phyloP scores from a whole-genome alignment of 2,113 vertebrate species.

The Cyprinus carpio region DNA sequence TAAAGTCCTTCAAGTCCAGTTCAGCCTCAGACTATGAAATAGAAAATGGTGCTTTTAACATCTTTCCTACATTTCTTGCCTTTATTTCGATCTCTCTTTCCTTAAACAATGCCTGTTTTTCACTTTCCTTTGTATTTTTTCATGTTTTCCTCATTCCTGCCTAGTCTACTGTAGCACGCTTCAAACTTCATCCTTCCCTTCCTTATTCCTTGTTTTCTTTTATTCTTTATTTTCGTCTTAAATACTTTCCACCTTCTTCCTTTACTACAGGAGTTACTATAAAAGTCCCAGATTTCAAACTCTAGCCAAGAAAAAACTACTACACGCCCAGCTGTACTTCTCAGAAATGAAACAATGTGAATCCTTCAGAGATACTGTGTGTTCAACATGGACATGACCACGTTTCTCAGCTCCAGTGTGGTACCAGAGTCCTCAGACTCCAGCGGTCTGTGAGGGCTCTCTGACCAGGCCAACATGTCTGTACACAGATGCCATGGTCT shows the following conservation, averaged over 20 bases:
- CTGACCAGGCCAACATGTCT: constrained; percentile 7
- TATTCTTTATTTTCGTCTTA: neutral
- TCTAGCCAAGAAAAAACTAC: neutral
- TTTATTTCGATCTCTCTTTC: neutral
- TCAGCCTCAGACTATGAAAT: neutral
- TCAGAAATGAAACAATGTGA: neutral
- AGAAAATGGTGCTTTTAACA: neutral
- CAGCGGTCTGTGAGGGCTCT: neutral
- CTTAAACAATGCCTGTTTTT: neutral
- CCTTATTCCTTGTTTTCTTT: neutral
- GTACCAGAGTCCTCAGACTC: constrained; percentile 19
- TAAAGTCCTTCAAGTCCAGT: neutral
- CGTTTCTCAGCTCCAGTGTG: neutral
- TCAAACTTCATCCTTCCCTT: neutral
- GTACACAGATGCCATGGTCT: neutral
- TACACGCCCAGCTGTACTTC: neutral
- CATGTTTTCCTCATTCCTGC: neutral
- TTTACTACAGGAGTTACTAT: neutral
- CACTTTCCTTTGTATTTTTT: neutral
- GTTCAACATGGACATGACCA: neutral
- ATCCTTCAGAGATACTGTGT: neutral
- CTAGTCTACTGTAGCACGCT: too few species aligned
- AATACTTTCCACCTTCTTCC: neutral
- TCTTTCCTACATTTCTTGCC: neutral
- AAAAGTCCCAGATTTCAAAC: neutral